These are phyloP conservation scores for Tolypeutes matacus DNA, from an alignment of 2,797 vertebrate genomes.

Conservation along the genomic window DNA sequence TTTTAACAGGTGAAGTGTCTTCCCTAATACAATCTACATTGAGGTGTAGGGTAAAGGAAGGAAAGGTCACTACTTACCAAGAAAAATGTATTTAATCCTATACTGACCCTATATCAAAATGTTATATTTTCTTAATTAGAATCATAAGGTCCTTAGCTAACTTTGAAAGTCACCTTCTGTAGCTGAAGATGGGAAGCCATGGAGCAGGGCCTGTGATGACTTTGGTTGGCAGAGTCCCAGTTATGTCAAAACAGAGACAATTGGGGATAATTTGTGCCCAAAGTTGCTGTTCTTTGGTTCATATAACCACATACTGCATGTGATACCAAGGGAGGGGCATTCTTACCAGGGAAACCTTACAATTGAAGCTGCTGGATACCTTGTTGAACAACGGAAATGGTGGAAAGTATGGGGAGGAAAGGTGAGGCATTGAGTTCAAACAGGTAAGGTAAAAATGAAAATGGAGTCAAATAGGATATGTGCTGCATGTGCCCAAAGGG, in stretches of 20 bases:
- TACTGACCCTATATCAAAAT: slow-evolving; percentile 66
- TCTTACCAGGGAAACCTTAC: slow-evolving; percentile 58
- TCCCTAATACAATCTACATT: slow-evolving; percentile 59
- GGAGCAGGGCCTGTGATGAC: slow-evolving; percentile 20
- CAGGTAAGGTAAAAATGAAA: not conserved
- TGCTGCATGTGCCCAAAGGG: not conserved
- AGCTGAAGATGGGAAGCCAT: slow-evolving; percentile 57
- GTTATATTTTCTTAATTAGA: slow-evolving; percentile 64
- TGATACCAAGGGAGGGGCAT: not conserved
- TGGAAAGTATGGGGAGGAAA: not conserved
- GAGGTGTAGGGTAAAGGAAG: slow-evolving; percentile 41
- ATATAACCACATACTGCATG: not conserved
- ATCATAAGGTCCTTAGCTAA: slow-evolving; percentile 28
- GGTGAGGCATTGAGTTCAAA: not conserved
- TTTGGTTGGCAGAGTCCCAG: not conserved
- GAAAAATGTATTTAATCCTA: slow-evolving; percentile 76
- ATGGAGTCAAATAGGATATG: not conserved
- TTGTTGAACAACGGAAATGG: slow-evolving; percentile 52
- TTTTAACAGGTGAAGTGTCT: slow-evolving; percentile 74
- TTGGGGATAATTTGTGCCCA: slow-evolving; percentile 35
- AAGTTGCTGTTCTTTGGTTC: not conserved
- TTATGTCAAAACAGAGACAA: slow-evolving; percentile 1
- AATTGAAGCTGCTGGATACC: slow-evolving; percentile 46
- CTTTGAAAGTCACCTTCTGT: slow-evolving; percentile 51
- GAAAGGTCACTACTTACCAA: slow-evolving; percentile 60